phyloP scores from a whole-genome alignment of 2,888 invertebrate genomes.

The Sthenelais limicola region DNA sequence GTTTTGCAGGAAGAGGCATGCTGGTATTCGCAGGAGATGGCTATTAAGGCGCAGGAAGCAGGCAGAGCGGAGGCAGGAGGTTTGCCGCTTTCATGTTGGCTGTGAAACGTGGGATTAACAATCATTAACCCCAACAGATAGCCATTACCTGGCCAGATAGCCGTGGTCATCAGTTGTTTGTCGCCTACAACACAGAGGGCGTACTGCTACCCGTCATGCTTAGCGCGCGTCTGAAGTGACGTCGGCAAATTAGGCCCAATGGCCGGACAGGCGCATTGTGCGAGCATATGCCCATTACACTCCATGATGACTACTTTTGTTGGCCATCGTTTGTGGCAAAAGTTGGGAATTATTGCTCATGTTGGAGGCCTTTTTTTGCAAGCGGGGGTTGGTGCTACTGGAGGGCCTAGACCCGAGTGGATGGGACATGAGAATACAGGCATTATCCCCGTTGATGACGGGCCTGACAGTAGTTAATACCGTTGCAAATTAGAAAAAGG shows the following conservation, averaged over 20 bases:
- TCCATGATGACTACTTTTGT: conserved; percentile 34
- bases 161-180: conserved; percentile 11
- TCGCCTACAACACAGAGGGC: conserved; percentile 14
- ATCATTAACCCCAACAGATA: conserved; percentile 32
- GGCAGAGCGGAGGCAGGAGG: not conserved
- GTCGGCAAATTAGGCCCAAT: conserved; percentile 7
- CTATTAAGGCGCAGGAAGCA: conserved; percentile 30
- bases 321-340: conserved; percentile 35
- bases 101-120: conserved; percentile 19
- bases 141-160: conserved; percentile 29
- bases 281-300: conserved; percentile 19
- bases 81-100: conserved; percentile 9
- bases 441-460: conserved; percentile 24
- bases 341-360: conserved; percentile 31
- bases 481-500: conserved; percentile 34
- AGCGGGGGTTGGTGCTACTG: conserved; percentile 13
- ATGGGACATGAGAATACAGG: conserved; percentile 39
- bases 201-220: conserved; percentile 29
- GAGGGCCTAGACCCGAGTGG: conserved; percentile 8
- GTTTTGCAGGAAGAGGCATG: conserved; percentile 4
- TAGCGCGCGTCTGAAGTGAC: conserved; percentile 35
- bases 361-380: not conserved
- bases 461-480: conserved; percentile 11
- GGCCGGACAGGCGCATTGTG: conserved; percentile 13
- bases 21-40: conserved; percentile 5